These are phyloP conservation scores for Brachynemurus nebulosus DNA, from an alignment of 2,888 invertebrate genomes.

Conservation along the genomic window DNA sequence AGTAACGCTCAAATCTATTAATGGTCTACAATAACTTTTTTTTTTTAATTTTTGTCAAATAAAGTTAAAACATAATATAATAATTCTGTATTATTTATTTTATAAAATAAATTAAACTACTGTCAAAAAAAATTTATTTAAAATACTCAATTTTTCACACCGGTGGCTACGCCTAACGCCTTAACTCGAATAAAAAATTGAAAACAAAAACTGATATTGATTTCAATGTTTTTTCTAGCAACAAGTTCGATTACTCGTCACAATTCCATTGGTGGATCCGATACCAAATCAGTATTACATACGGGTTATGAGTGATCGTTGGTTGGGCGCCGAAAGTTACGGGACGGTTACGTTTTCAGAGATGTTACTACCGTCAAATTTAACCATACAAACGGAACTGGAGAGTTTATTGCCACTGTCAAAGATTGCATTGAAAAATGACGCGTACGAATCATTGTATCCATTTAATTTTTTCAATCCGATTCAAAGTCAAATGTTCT, in stretches of 20 bases:
- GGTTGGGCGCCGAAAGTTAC: slow-evolving; percentile 43
- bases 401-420: slow-evolving; percentile 84
- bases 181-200: too few species aligned
- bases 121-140: too few species aligned
- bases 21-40: too few species aligned
- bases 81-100: too few species aligned
- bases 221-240: too few species aligned
- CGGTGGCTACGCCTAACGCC: too few species aligned
- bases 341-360: slow-evolving; percentile 61
- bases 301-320: slow-evolving; percentile 75
- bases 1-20: too few species aligned
- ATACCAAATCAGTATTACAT: slow-evolving; percentile 87
- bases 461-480: slow-evolving; percentile 94
- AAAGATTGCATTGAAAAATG: slow-evolving; percentile 64
- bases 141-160: too few species aligned
- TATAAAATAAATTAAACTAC: too few species aligned
- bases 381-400: slow-evolving; percentile 87
- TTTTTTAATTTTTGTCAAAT: too few species aligned
- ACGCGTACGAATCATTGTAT: slow-evolving; percentile 67
- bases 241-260: slow-evolving; percentile 60
- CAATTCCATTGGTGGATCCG: slow-evolving; percentile 86
- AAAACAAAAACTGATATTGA: too few species aligned
- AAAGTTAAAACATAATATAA: too few species aligned
- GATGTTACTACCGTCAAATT: slow-evolving; percentile 78
- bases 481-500: slow-evolving; percentile 96